Base-by-base conservation (phyloP, 2,888 invertebrate species). In the Geophilus truncorum region DNA sequence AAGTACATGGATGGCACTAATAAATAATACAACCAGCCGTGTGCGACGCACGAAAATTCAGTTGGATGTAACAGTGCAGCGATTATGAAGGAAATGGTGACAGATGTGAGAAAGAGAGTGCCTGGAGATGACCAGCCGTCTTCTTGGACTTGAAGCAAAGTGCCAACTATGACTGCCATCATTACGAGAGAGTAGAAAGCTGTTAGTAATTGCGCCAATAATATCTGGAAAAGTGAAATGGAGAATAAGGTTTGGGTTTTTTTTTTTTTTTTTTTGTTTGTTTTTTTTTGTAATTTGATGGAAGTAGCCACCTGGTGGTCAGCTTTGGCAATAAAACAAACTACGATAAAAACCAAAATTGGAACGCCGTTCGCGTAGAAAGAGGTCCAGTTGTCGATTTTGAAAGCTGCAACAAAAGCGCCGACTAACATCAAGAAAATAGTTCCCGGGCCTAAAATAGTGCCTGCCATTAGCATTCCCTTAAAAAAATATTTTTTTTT, bases 401-500 rank as follows among this genome's bases (percentile, higher is more conserved):
- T 93, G 87, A 98, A 97, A 82, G 97, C 97, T 40, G 98, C 97
- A 86, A 97, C 97, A 88, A 98, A 97, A 85, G 98, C 98, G 87
- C 98, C 98, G 88, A 98, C 97, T 92, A 98, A 95, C 96, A 98
- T 97, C 89, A 97, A 95, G 87, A 97, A 97, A 89, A 97, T 97
- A 83, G 97, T 97, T 82, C 97, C 98, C 3, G 98, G 98, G 40
- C 98, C 98, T 83, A 99, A 90, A 85, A 99, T 94, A 0, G 98
- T 98, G 85, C 98, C 97, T 83, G 96, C 93, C 92, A 94, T 93
- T 90, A 96, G 92, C 91, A 93, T 91, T 89, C 93, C 93, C 91
- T 82, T 79, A 9, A 77, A 45, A 75, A 77, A 9, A 45, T 25
- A 77, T 15, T 45, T 23, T 0, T 45, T 1, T 7, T 1, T 12